phyloP scores from a whole-genome alignment of 35 echinoderm and acorn worm genomes.

The Stichopus chloronotus region DNA sequence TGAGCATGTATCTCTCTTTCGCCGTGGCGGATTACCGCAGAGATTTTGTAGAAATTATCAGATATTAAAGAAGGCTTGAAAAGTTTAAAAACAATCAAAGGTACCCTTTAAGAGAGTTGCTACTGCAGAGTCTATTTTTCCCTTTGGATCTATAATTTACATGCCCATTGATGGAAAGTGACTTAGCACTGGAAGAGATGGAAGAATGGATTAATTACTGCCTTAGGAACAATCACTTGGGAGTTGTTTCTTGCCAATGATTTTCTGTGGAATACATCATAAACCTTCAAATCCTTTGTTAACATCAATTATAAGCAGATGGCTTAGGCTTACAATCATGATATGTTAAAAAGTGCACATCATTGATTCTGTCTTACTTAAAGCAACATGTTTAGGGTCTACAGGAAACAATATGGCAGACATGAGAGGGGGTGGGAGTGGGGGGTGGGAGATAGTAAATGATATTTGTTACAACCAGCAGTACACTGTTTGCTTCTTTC shows the following conservation, averaged over 20 bases:
- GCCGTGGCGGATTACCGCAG: background rate
- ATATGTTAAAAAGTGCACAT: slow-evolving; percentile 26
- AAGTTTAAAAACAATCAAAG: background rate
- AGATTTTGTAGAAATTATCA: background rate
- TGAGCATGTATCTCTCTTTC: slow-evolving; percentile 7
- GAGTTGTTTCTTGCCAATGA: slow-evolving; percentile 35
- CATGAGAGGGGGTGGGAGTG: background rate
- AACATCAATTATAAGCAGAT: slow-evolving; percentile 51
- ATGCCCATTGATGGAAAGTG: slow-evolving; percentile 53
- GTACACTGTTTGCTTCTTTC: too few relatives aligned
- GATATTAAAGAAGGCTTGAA: background rate
- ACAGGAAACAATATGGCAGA: too few relatives aligned
- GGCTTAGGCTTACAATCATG: slow-evolving; percentile 7
- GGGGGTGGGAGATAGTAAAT: background rate
- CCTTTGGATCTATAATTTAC: slow-evolving; percentile 45
- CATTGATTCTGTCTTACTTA: slow-evolving; percentile 3
- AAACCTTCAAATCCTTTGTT: slow-evolving; percentile 21
- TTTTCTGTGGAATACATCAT: background rate
- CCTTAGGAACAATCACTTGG: slow-evolving; percentile 29
- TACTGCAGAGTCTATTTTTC: background rate
- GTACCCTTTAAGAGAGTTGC: background rate
- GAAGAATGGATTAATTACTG: slow-evolving; percentile 63
- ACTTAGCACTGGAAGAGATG: slow-evolving; percentile 35
- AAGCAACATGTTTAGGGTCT: background rate
- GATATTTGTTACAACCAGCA: background rate